A percentile compares a stretch with the other conserved stretches of the same genome.
These are phyloP conservation scores for Pelusios castaneus DNA, from an alignment of 2,113 vertebrate genomes.

Conservation along the genomic window DNA sequence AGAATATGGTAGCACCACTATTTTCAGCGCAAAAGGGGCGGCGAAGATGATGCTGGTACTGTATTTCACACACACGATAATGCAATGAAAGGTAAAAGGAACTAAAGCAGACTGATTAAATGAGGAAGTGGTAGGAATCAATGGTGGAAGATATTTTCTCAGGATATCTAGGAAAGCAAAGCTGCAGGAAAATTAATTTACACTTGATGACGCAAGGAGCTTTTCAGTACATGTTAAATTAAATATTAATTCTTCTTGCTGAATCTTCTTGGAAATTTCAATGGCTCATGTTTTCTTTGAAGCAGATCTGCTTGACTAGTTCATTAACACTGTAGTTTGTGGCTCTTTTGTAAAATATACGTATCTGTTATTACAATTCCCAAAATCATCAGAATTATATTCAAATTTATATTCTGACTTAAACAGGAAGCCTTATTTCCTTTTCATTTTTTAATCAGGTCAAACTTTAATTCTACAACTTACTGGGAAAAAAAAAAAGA, in stretches of 20 bases:
- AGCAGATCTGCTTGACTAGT: neutral
- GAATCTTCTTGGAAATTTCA: constrained; percentile 24
- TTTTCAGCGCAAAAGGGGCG: neutral
- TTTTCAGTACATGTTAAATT: constrained; percentile 39
- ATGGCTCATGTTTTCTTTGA: neutral
- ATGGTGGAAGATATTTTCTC: neutral
- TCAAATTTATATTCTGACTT: neutral
- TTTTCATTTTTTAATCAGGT: neutral
- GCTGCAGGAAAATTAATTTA: constrained; percentile 25
- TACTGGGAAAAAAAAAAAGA: constrained; percentile 9
- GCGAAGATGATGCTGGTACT: neutral
- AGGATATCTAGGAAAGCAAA: constrained; percentile 30
- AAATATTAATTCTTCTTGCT: constrained; percentile 22
- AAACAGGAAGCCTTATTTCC: neutral
- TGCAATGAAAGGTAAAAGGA: constrained; percentile 49
- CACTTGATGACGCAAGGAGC: constrained; percentile 13
- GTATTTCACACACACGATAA: constrained; percentile 5
- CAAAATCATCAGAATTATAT: neutral
- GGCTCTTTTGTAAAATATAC: neutral
- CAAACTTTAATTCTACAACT: neutral
- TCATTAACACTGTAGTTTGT: constrained; percentile 10
- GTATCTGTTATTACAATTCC: neutral
- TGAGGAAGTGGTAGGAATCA: constrained; percentile 28
- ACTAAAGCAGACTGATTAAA: constrained; percentile 37
- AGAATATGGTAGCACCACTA: neutral